Conservation (phyloP, 53 echinoderm and acorn worm species). For the Antedon mediterranea region DNA sequence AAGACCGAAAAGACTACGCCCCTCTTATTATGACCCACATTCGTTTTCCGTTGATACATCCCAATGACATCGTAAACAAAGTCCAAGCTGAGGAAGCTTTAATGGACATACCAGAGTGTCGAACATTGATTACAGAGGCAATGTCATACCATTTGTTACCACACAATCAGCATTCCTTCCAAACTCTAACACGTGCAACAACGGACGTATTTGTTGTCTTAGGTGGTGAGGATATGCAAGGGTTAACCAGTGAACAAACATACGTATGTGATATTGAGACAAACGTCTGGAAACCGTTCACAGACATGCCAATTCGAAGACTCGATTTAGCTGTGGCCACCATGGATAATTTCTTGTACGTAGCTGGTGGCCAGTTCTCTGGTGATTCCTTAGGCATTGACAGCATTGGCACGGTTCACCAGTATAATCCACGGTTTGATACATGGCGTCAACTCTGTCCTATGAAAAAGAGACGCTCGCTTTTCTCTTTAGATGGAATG, state of each 20-base stretch:
- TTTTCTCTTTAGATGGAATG: conserved; percentile 45
- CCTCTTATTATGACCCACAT: background rate
- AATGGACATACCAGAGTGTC: background rate
- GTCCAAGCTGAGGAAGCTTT: background rate
- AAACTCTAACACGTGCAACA: background rate
- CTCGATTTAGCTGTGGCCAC: conserved; percentile 16
- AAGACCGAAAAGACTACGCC: background rate
- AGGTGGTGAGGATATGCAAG: conserved; percentile 36
- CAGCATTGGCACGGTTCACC: conserved; percentile 63
- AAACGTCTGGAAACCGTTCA: conserved; percentile 20
- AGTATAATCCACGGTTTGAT: conserved; percentile 27
- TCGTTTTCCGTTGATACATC: background rate
- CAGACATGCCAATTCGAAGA: conserved; percentile 32
- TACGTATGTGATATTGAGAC: conserved; percentile 20
- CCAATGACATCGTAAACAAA: background rate
- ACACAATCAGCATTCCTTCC: conserved; percentile 2
- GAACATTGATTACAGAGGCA: background rate
- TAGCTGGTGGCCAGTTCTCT: conserved; percentile 72
- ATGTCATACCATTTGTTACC: background rate
- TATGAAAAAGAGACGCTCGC: conserved; percentile 66
- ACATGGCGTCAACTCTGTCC: conserved; percentile 55
- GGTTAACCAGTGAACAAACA: conserved; percentile 11
- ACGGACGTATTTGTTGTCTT: conserved; percentile 13
- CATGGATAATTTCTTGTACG: conserved; percentile 20
- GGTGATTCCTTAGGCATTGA: conserved; percentile 53